These are phyloP conservation scores for Falco berigora DNA, from an alignment of 2,797 vertebrate genomes.

Conservation along the genomic window DNA sequence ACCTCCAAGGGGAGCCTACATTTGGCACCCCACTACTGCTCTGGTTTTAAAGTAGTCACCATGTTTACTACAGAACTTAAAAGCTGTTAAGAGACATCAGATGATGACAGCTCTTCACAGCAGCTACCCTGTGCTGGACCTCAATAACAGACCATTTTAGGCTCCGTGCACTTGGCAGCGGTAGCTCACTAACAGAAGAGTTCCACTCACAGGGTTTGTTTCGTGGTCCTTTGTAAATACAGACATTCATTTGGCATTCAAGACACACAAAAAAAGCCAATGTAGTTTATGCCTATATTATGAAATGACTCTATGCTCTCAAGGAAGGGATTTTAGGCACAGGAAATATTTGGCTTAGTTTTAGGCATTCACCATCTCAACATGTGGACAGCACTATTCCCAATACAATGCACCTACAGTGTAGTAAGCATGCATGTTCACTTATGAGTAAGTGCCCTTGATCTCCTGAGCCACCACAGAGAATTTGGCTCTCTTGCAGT, in stretches of 20 bases:
- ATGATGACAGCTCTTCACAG: constrained; percentile 26
- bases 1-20: background rate
- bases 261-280: background rate
- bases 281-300: background rate
- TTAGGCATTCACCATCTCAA: background rate
- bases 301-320: background rate
- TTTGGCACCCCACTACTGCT: background rate
- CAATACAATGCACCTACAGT: constrained; percentile 7
- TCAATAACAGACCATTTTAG: background rate
- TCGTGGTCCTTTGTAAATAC: constrained; percentile 13
- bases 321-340: constrained; percentile 16
- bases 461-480: constrained; percentile 28
- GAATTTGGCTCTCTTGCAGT: constrained; percentile 1
- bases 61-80: constrained; percentile 17
- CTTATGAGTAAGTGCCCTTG: background rate
- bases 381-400: background rate
- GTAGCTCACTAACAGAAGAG: background rate
- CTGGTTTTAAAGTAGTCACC: background rate
- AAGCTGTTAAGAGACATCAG: background rate
- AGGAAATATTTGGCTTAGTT: background rate
- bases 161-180: background rate
- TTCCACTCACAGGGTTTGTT: background rate
- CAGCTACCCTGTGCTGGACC: background rate
- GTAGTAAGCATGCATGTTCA: background rate
- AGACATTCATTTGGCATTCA: background rate